Conservation (phyloP, 2,888 invertebrate genomes). For the Timema podura region DNA sequence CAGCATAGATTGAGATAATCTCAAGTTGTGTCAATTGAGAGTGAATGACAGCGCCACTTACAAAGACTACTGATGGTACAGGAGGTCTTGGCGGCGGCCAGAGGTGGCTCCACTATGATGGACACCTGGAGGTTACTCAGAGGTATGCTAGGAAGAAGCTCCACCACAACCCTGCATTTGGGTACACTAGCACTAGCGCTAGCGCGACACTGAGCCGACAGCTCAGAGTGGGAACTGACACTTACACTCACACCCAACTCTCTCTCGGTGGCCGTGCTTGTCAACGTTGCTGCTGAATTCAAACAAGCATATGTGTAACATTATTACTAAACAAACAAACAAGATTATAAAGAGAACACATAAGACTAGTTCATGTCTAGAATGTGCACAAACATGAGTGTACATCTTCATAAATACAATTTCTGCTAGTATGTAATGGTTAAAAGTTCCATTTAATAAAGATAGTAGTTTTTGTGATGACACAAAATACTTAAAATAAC, state of each 20-base stretch:
- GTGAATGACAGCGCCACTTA: constrained; percentile 28
- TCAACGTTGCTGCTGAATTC: constrained; percentile 40
- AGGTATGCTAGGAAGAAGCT: constrained; percentile 56
- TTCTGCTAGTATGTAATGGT: too few relatives aligned
- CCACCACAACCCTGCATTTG: constrained; percentile 57
- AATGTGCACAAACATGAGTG: too few relatives aligned
- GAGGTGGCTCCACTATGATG: constrained; percentile 54
- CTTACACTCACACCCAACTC: constrained; percentile 51
- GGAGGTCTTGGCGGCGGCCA: constrained; percentile 45
- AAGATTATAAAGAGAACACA: too few relatives aligned
- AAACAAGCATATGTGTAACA: constrained; percentile 13
- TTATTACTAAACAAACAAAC: too few relatives aligned
- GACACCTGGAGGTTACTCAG: constrained; percentile 65
- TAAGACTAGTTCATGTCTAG: too few relatives aligned
- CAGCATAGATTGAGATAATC: too few relatives aligned
- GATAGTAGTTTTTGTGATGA: too few relatives aligned
- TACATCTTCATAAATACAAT: too few relatives aligned
- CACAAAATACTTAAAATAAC: too few relatives aligned
- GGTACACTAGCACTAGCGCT: constrained; percentile 41
- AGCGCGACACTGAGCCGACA: constrained; percentile 38
- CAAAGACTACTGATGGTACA: constrained; percentile 41
- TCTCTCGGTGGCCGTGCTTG: constrained; percentile 48
- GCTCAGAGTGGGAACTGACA: constrained; percentile 46
- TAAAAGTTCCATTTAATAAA: too few relatives aligned
- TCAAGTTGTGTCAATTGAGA: too few relatives aligned